Evolutionary conservation across 2,888 invertebrate genomes (phyloP).

Genomic region (Polyploca ridens): DNA sequence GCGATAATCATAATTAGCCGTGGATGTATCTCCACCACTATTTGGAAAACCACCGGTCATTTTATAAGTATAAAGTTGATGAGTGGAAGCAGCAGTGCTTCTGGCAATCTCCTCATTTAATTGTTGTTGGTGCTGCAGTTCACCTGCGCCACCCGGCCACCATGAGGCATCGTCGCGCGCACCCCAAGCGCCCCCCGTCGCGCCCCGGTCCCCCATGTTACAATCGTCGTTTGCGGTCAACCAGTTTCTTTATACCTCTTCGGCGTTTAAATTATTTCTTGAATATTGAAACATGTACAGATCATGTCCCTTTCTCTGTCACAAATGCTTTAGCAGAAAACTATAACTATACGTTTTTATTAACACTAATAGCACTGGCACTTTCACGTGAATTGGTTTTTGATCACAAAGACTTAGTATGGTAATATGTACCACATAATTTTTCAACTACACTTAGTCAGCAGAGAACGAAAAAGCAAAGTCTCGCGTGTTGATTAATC

Average conservation of each 20-base stretch:
- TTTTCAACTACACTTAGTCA: slow-evolving; percentile 38
- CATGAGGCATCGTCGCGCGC: slow-evolving; percentile 84
- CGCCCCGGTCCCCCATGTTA: slow-evolving; percentile 82
- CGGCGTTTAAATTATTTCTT: slow-evolving; percentile 55
- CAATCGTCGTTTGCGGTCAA: slow-evolving; percentile 71
- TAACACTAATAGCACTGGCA: slow-evolving; percentile 50
- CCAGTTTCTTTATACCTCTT: slow-evolving; percentile 75
- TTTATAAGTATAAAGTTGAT: slow-evolving; percentile 93
- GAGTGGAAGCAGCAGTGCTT: slow-evolving; percentile 80
- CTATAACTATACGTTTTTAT: slow-evolving; percentile 34
- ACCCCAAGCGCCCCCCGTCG: slow-evolving; percentile 84
- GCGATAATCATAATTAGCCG: slow-evolving; percentile 90
- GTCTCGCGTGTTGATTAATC: slow-evolving; percentile 55
- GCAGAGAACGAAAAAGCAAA: slow-evolving; percentile 51
- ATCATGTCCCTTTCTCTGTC: slow-evolving; percentile 63
- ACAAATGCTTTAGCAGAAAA: slow-evolving; percentile 30
- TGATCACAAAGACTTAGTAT: slow-evolving; percentile 72
- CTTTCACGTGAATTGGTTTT: slow-evolving; percentile 50
- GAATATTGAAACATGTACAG: slow-evolving; percentile 50
- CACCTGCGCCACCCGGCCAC: slow-evolving; percentile 81
- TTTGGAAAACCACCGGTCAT: slow-evolving; percentile 93
- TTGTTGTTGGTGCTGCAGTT: slow-evolving; percentile 81
- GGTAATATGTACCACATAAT: slow-evolving; percentile 56
- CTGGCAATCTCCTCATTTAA: slow-evolving; percentile 78
- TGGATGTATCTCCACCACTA: slow-evolving; percentile 87